phyloP scores from a whole-genome alignment of 2,113 vertebrate genomes.

The Lamprologus sp. region DNA sequence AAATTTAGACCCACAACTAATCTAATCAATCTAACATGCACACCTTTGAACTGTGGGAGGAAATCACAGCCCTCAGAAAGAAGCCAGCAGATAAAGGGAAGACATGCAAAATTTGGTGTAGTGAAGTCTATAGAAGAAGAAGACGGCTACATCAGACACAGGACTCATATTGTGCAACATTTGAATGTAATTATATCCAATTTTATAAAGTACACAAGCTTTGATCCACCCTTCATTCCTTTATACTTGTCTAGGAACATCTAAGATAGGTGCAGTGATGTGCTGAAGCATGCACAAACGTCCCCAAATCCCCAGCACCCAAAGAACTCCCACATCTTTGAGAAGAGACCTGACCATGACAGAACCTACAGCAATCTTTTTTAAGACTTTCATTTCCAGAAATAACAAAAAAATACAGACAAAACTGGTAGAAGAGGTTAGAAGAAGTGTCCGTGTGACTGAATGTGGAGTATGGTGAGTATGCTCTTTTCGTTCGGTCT shows the following conservation, averaged over 20 bases:
- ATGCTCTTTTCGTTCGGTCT: background rate
- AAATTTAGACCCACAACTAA: background rate
- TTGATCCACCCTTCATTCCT: background rate
- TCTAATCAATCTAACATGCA: background rate
- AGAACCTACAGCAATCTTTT: background rate
- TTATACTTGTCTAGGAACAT: background rate
- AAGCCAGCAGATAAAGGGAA: background rate
- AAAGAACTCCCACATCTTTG: background rate
- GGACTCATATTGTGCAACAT: background rate
- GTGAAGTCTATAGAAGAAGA: background rate
- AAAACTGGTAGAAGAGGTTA: background rate
- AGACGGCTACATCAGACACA: background rate
- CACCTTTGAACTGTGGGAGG: background rate
- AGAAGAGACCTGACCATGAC: background rate
- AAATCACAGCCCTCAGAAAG: background rate
- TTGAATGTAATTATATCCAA: background rate
- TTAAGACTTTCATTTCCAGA: background rate
- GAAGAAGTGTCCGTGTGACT: background rate
- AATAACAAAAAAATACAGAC: background rate
- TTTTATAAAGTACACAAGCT: background rate
- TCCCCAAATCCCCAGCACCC: background rate
- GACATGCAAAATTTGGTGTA: background rate
- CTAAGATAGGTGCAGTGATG: background rate
- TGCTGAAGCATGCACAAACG: accelerated
- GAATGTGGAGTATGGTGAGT: background rate